Conservation (phyloP, 2,888 invertebrate genomes). For the Lingula anatina region DNA sequence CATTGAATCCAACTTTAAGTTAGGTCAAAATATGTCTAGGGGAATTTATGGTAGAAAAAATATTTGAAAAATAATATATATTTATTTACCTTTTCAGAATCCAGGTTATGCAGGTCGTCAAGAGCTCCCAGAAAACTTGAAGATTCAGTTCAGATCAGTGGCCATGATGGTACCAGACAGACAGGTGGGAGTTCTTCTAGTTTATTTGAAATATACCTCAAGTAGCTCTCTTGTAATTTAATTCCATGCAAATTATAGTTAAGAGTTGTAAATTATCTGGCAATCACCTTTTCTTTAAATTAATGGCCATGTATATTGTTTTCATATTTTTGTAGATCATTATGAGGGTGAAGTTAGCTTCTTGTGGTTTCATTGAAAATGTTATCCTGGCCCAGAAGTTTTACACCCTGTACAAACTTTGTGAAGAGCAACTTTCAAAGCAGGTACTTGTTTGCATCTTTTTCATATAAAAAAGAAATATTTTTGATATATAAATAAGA, state of each 20-base stretch:
- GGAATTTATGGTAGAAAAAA: too few relatives aligned
- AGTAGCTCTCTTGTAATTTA: slow-evolving; percentile 1
- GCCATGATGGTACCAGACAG: slow-evolving; percentile 93
- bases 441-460: too few relatives aligned
- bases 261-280: too few relatives aligned
- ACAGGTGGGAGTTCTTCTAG: slow-evolving; percentile 56
- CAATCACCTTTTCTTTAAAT: too few relatives aligned
- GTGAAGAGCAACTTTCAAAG: slow-evolving; percentile 85
- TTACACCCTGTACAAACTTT: slow-evolving; percentile 78
- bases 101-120: slow-evolving; percentile 89
- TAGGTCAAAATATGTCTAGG: too few relatives aligned
- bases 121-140: slow-evolving; percentile 84
- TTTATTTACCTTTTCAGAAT: slow-evolving; percentile 55
- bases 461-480: too few relatives aligned
- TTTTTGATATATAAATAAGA: too few relatives aligned
- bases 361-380: slow-evolving; percentile 85
- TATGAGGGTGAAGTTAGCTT: slow-evolving; percentile 82
- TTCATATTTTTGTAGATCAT: slow-evolving; percentile 61
- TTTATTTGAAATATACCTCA: neutral
- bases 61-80: too few relatives aligned
- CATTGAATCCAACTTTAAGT: too few relatives aligned
- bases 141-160: slow-evolving; percentile 81
- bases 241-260: too few relatives aligned
- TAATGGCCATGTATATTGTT: too few relatives aligned
- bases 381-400: slow-evolving; percentile 74